A percentile compares a stretch with the other conserved stretches of the same genome.
phyloP scores from a whole-genome alignment of 2,888 invertebrate genomes.

The Dinocampus coccinellae region DNA sequence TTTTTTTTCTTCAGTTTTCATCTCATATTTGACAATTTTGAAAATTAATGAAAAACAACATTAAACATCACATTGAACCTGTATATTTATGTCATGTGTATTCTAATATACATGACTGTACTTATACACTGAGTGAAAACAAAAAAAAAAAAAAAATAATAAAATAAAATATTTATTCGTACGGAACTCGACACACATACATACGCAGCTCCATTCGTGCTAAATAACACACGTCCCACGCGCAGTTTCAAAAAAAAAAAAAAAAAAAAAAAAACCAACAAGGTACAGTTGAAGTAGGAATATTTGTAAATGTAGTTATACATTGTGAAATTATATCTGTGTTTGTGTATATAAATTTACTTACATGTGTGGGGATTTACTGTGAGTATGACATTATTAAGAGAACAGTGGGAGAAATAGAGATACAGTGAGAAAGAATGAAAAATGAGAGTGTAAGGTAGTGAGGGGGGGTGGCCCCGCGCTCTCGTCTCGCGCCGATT shows the following conservation, averaged over 20 bases:
- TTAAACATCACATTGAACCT: neutral
- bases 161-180: neutral
- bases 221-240: neutral
- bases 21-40: neutral
- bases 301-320: neutral
- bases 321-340: neutral
- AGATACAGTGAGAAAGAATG: slow-evolving; percentile 15
- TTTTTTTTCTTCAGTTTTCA: neutral
- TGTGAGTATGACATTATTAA: neutral
- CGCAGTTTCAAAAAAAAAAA: neutral
- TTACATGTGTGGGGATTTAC: slow-evolving; percentile 1
- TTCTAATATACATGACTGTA: neutral
- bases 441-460: slow-evolving; percentile 33
- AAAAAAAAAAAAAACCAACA: neutral
- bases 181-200: neutral
- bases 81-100: neutral
- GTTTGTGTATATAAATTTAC: slow-evolving; percentile 1
- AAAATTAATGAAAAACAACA: neutral
- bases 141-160: neutral
- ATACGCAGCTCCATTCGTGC: neutral
- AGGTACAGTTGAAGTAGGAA: neutral
- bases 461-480: slow-evolving; percentile 36
- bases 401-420: slow-evolving; percentile 1
- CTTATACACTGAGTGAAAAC: neutral
- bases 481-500: slow-evolving; percentile 20